These are phyloP conservation scores for Amphiura filiformis DNA, from an alignment of 35 echinoderm and acorn worm species.

Conservation along the genomic window DNA sequence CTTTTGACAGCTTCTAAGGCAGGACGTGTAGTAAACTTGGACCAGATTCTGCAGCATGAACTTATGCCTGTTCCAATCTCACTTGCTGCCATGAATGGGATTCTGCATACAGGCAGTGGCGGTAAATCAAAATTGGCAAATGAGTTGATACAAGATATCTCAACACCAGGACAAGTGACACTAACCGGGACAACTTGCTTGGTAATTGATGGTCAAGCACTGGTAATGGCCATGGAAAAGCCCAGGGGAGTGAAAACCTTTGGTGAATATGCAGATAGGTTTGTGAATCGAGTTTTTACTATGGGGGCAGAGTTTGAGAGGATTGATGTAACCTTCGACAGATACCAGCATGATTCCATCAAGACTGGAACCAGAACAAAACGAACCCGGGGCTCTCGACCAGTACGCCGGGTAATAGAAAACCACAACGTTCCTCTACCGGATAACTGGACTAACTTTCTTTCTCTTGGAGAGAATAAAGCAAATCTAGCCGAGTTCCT, in stretches of 20 bases:
- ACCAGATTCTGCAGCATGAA: slow-evolving; percentile 11
- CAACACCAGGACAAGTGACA: not conserved
- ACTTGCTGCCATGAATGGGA: slow-evolving; percentile 39
- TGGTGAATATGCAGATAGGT: not conserved
- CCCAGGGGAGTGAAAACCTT: not conserved
- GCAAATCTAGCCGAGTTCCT: not conserved
- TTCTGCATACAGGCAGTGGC: slow-evolving; percentile 16
- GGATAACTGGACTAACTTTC: too few relatives aligned
- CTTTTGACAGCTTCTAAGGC: slow-evolving; percentile 29
- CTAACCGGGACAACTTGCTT: not conserved
- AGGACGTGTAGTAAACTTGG: slow-evolving; percentile 9
- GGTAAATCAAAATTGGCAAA: not conserved
- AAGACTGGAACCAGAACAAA: too few relatives aligned
- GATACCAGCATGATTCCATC: too few relatives aligned
- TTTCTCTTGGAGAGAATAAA: not conserved
- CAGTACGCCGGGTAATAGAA: too few relatives aligned
- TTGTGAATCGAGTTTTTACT: not conserved
- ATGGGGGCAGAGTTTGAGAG: too few relatives aligned
- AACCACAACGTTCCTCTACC: too few relatives aligned
- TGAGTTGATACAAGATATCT: not conserved
- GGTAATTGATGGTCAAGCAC: slow-evolving; percentile 2
- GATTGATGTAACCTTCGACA: too few relatives aligned
- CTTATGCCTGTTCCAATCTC: slow-evolving; percentile 17
- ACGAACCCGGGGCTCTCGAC: too few relatives aligned
- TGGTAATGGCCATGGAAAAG: not conserved